Evolutionary conservation across 1,140 invertebrate genomes (phyloP).

Genomic region (Ceratina australensis): DNA sequence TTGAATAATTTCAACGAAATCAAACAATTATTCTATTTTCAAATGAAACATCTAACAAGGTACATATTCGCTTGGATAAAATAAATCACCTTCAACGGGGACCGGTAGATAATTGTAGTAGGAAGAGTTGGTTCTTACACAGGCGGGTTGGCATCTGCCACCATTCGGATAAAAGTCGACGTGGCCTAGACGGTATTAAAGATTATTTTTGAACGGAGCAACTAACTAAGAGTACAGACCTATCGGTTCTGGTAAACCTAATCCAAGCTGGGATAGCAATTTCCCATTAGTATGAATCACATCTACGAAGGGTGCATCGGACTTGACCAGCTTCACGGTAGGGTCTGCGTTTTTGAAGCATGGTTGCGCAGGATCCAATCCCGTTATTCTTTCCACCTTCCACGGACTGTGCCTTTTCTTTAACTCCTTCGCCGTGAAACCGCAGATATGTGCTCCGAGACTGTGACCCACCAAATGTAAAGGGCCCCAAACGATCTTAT

Average conservation of each 20-base stretch:
- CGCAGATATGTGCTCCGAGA: conserved; percentile 83
- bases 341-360: conserved; percentile 80
- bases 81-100: conserved; percentile 69
- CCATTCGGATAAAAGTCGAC: conserved; percentile 87
- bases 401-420: conserved; percentile 69
- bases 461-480: conserved; percentile 83
- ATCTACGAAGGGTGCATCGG: conserved; percentile 85
- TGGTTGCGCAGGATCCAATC: conserved; percentile 84
- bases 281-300: conserved; percentile 85
- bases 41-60: neutral
- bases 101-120: conserved; percentile 71
- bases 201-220: neutral
- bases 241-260: conserved; percentile 80
- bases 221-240: conserved; percentile 68
- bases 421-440: conserved; percentile 79
- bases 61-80: conserved; percentile 1
- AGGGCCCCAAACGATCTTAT: conserved; percentile 54
- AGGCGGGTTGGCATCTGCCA: conserved; percentile 82
- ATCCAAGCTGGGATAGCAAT: conserved; percentile 78
- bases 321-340: conserved; percentile 79
- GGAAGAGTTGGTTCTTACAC: conserved; percentile 69
- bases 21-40: too few relatives aligned
- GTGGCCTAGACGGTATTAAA: conserved; percentile 75
- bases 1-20: neutral
- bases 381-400: conserved; percentile 76